phyloP scores from a whole-genome alignment of 2,888 invertebrate species.

The Sphaeridia pumilis region DNA sequence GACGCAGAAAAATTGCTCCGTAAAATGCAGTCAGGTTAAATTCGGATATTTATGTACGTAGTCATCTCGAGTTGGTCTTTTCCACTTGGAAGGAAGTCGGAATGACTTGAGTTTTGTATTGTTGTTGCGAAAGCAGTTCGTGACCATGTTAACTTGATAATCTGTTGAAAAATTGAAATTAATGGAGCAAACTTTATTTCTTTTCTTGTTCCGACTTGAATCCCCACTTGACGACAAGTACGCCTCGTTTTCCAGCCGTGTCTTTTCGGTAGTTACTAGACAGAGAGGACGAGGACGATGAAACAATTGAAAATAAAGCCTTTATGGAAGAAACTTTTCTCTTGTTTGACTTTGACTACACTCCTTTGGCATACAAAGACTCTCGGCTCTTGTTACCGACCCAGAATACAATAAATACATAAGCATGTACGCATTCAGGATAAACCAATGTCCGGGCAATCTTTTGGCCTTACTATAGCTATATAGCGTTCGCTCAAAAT shows the following conservation, averaged over 20 bases:
- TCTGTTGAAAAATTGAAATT: slow-evolving; percentile 32
- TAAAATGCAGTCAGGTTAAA: too few relatives aligned
- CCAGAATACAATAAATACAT: too few relatives aligned
- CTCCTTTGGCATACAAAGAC: too few relatives aligned
- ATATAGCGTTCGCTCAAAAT: too few relatives aligned
- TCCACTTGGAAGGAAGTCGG: slow-evolving; percentile 7
- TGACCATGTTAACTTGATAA: slow-evolving; percentile 26
- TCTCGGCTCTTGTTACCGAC: too few relatives aligned
- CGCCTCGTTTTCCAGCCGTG: not conserved
- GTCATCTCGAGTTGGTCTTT: not conserved
- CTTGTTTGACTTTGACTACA: not conserved
- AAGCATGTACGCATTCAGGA: too few relatives aligned
- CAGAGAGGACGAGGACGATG: not conserved
- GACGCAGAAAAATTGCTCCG: too few relatives aligned
- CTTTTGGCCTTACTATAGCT: too few relatives aligned
- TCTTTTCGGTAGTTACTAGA: not conserved
- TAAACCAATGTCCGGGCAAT: too few relatives aligned
- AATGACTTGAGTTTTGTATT: slow-evolving; percentile 18
- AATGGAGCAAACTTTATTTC: slow-evolving; percentile 16
- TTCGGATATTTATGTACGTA: too few relatives aligned
- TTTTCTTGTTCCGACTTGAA: not conserved
- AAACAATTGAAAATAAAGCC: slow-evolving; percentile 1
- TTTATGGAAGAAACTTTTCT: slow-evolving; percentile 2
- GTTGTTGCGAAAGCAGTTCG: slow-evolving; percentile 20
- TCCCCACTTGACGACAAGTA: slow-evolving; percentile 1